Conservation (phyloP, 1,140 invertebrate species). For the Helicorthomorpha holstii region DNA sequence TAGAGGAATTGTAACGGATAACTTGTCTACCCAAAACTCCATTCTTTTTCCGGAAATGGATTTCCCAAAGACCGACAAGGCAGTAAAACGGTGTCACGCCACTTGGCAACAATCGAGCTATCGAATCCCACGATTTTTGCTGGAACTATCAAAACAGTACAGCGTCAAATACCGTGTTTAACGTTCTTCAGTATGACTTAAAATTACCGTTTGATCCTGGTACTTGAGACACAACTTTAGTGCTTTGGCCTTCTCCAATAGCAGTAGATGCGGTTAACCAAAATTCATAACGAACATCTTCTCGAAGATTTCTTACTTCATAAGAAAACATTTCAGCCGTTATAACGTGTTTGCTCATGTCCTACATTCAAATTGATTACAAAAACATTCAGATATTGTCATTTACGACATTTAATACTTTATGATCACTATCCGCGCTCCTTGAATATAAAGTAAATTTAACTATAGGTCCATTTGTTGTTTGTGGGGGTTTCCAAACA, state of each 20-base stretch:
- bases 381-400: not conserved
- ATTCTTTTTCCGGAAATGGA: constrained; percentile 11
- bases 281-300: constrained; percentile 9
- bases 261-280: constrained; percentile 6
- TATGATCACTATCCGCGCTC: not conserved
- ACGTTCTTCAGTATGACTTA: not conserved
- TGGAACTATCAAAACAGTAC: not conserved
- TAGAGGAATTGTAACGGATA: not conserved
- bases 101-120: constrained; percentile 3
- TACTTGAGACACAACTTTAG: not conserved
- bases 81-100: constrained; percentile 13
- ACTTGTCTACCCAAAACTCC: constrained; percentile 14
- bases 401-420: not conserved
- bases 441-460: constrained; percentile 39
- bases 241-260: constrained; percentile 6
- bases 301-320: not conserved
- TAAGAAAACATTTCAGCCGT: not conserved
- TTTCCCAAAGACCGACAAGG: constrained; percentile 12
- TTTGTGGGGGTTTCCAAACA: constrained; percentile 77
- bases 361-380: not conserved
- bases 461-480: constrained; percentile 79
- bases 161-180: not conserved
- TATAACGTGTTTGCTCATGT: not conserved
- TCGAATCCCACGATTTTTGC: constrained; percentile 5
- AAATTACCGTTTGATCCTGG: not conserved